phyloP scores from a whole-genome alignment of 2,888 invertebrate species.

The Oscheius sp. region DNA sequence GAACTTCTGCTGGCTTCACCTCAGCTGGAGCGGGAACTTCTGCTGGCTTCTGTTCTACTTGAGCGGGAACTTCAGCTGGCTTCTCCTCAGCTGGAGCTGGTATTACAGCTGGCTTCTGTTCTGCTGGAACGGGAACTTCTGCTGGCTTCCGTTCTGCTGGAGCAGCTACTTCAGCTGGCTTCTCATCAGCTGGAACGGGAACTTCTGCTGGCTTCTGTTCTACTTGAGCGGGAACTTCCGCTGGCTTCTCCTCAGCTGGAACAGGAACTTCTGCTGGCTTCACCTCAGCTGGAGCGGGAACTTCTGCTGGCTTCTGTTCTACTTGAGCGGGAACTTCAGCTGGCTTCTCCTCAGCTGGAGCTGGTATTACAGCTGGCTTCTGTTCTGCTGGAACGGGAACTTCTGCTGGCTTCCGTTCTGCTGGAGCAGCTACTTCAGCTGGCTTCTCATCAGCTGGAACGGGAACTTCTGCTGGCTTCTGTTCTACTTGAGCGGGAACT shows the following conservation, averaged over 20 bases:
- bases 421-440: background rate
- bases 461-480: background rate
- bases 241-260: conserved; percentile 6
- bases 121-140: conserved; percentile 17
- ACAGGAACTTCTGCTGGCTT: background rate
- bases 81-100: conserved; percentile 35
- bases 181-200: conserved; percentile 3
- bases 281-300: background rate
- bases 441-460: conserved; percentile 3
- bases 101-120: conserved; percentile 1
- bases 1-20: conserved; percentile 7
- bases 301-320: background rate
- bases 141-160: background rate
- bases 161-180: conserved; percentile 9
- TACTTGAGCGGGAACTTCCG: background rate
- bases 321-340: background rate
- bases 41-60: conserved; percentile 6
- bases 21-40: background rate
- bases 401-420: background rate
- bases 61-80: conserved; percentile 30
- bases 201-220: conserved; percentile 4
- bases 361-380: background rate
- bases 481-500: background rate
- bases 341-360: background rate
- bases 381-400: background rate